Evolutionary conservation across 2,888 invertebrate species (phyloP).

Genomic region (Pandemis corylana): DNA sequence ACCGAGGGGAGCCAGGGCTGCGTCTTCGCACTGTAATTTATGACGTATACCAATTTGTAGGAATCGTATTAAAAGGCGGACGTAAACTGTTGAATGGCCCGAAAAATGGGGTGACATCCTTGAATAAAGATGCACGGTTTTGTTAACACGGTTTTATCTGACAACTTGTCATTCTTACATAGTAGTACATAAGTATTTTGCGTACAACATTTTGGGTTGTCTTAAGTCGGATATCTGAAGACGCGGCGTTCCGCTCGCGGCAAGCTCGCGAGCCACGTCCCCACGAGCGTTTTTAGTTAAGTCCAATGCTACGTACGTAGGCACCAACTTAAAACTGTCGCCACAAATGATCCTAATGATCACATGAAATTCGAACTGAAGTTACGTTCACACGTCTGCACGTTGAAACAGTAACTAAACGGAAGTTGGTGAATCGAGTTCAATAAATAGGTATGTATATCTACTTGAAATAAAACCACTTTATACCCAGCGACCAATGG

Average conservation of each 20-base stretch:
- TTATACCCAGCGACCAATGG: neutral
- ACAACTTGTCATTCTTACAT: slow-evolving; percentile 23
- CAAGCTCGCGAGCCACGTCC: no score
- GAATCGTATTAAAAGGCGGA: slow-evolving; percentile 78
- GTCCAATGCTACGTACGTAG: no score
- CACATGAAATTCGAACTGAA: neutral
- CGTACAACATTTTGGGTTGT: neutral
- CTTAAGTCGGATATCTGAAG: neutral
- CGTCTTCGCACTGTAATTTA: slow-evolving; percentile 78
- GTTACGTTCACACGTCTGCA: neutral
- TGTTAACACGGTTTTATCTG: slow-evolving; percentile 54
- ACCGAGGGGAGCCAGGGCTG: slow-evolving; percentile 58
- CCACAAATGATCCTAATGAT: no score
- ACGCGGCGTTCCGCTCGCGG: no score
- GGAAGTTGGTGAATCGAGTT: neutral
- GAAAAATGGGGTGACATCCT: slow-evolving; percentile 76
- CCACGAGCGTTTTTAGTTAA: no score
- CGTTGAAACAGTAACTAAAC: neutral
- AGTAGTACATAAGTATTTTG: neutral
- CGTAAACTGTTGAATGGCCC: slow-evolving; percentile 80
- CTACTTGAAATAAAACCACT: neutral
- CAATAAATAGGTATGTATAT: neutral
- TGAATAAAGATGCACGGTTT: slow-evolving; percentile 53
- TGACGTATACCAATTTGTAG: slow-evolving; percentile 79
- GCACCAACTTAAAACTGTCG: no score